Conservation (phyloP, 2,888 invertebrate species). For the Nycteola revayana region DNA sequence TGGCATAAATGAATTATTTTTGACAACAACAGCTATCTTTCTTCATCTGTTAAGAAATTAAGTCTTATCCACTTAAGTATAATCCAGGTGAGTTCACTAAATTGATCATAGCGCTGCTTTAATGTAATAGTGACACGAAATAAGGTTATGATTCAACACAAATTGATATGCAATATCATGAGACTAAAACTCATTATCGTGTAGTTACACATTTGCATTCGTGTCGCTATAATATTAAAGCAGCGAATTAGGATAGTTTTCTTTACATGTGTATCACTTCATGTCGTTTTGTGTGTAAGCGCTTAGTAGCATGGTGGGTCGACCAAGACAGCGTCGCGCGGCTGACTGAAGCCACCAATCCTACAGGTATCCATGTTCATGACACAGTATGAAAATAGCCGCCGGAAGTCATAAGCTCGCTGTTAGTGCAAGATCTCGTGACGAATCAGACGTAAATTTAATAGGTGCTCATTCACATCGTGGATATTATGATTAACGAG, state of each 20-base stretch:
- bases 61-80: conserved; percentile 66
- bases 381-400: conserved; percentile 73
- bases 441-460: conserved; percentile 58
- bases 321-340: conserved; percentile 44
- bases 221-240: too few species aligned
- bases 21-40: conserved; percentile 84
- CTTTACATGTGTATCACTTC: conserved; percentile 20
- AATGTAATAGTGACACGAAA: too few species aligned
- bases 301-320: conserved; percentile 34
- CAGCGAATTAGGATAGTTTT: too few species aligned
- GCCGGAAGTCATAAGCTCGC: conserved; percentile 60
- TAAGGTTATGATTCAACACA: too few species aligned
- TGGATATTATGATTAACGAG: conserved; percentile 31
- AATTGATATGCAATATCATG: too few species aligned
- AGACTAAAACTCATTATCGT: too few species aligned
- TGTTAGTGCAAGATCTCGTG: conserved; percentile 53
- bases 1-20: conserved; percentile 84
- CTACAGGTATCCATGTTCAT: conserved; percentile 47
- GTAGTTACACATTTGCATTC: too few species aligned
- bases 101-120: too few species aligned
- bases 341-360: conserved; percentile 50
- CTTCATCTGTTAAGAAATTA: conserved; percentile 84
- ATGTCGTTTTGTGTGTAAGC: conserved; percentile 35
- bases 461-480: too few species aligned
- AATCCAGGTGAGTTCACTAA: conserved; percentile 23